Conservation (phyloP, 2,113 vertebrate genomes). For the Tautogolabrus adspersus region DNA sequence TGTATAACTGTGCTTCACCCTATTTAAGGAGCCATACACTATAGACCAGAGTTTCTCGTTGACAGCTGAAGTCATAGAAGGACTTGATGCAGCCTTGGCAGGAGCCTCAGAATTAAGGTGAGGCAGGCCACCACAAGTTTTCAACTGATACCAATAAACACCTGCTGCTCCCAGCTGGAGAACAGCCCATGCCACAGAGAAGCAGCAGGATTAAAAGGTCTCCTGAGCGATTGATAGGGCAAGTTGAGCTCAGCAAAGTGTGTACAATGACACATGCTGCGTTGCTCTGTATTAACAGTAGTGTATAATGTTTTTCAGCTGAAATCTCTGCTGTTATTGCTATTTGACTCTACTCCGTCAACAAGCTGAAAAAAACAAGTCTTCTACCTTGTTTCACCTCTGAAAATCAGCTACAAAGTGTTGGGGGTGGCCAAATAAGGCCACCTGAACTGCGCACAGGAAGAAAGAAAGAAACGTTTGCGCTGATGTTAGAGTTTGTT, state of each 20-base stretch:
- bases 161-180: slow-evolving; percentile 70
- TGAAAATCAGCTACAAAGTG: not conserved
- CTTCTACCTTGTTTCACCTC: not conserved
- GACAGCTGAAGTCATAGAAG: slow-evolving; percentile 34
- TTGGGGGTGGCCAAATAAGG: not conserved
- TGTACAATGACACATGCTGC: slow-evolving; percentile 46
- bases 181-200: slow-evolving; percentile 60
- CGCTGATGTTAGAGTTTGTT: not conserved
- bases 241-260: slow-evolving; percentile 51
- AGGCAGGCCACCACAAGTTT: slow-evolving; percentile 43
- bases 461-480: not conserved
- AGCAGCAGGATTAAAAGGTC: slow-evolving; percentile 70
- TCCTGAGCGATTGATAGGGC: slow-evolving; percentile 61
- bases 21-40: not conserved
- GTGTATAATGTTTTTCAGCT: slow-evolving; percentile 6
- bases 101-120: slow-evolving; percentile 49
- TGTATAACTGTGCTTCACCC: not conserved
- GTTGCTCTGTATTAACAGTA: slow-evolving; percentile 14
- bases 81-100: slow-evolving; percentile 33
- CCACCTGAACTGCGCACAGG: not conserved
- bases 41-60: not conserved
- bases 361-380: not conserved
- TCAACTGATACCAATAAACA: slow-evolving; percentile 73
- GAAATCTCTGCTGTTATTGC: not conserved
- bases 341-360: not conserved